These are phyloP conservation scores for Antitype chi DNA, from an alignment of 2,888 invertebrate genomes.

Conservation along the genomic window DNA sequence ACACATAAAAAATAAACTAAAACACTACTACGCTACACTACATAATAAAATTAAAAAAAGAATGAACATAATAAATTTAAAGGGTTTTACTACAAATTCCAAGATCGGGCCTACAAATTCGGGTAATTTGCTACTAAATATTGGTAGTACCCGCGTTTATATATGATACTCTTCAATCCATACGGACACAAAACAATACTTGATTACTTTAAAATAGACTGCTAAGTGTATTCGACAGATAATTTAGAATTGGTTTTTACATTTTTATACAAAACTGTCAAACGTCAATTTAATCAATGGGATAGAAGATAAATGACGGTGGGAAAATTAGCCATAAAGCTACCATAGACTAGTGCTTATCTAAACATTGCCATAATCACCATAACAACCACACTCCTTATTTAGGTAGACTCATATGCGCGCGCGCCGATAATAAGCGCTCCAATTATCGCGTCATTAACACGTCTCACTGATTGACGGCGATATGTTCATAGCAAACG, in stretches of 20 bases:
- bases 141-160: too few species aligned
- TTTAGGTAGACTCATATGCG: conserved; percentile 43
- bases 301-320: background rate
- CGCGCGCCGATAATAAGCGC: conserved; percentile 42
- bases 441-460: conserved; percentile 60
- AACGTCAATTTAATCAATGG: background rate
- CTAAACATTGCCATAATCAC: conserved; percentile 25
- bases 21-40: too few species aligned
- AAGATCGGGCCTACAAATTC: too few species aligned
- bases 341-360: background rate
- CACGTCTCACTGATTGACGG: conserved; percentile 59
- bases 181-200: too few species aligned
- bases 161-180: too few species aligned
- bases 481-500: conserved; percentile 48
- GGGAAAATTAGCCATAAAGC: background rate
- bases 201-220: too few species aligned
- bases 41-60: too few species aligned
- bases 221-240: background rate
- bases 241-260: background rate
- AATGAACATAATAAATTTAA: too few species aligned
- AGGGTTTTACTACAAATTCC: too few species aligned
- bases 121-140: too few species aligned
- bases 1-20: too few species aligned
- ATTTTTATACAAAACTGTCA: background rate
- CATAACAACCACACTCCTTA: conserved; percentile 34